Base-by-base conservation (phyloP, 2,888 invertebrate genomes). In the Sericinus montela region DNA sequence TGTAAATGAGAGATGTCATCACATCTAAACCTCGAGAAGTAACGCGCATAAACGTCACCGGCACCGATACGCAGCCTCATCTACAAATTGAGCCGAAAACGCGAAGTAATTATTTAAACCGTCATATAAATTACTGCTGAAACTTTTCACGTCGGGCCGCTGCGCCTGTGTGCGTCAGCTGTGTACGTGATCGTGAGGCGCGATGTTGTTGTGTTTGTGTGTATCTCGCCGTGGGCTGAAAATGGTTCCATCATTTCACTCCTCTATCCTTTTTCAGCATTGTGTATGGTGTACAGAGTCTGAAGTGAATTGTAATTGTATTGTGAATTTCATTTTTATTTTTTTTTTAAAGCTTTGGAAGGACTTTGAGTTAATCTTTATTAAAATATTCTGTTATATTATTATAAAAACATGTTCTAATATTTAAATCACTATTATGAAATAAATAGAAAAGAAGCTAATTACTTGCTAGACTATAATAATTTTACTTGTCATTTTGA, bases 31-130 rank as follows among this genome's bases (percentile, higher is more conserved):
- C 55, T 65, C 65, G 56, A 63, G 63, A 71, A 72, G 67, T 72
- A 69, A 71, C 64, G 58, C 69, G 65, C 67, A 76, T 77, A 74
- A 81, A 79, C 74, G 78, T 79, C 80, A 72, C 69, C 73, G 66
- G 62, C 73, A 67, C 71, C 73, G 69, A 75, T 72, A 74, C 68
- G 67, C 64, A 63, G 69, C 66, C 82, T 83, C 85, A 85, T 87
- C 82, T 84, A 80, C 86, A 86, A 88, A 87, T 88, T 85, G 86
- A 84, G 84, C 83, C 77, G 85, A 86, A 86, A 88, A 86, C 84
- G 83, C 75, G 77, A 66, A 80, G 86, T 87, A 88, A 87, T 87
- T 87, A 88, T 88, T 88, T 88, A 87, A 86, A 87, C 85, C 86
- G 83, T 86, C 87, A 85, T 87, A 88, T 87, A 87, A 87, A 87